Evolutionary conservation across 1,140 invertebrate species (phyloP), one percentile per base, ranked within the genome.

Genomic region (Drosophila carrolli): DNA sequence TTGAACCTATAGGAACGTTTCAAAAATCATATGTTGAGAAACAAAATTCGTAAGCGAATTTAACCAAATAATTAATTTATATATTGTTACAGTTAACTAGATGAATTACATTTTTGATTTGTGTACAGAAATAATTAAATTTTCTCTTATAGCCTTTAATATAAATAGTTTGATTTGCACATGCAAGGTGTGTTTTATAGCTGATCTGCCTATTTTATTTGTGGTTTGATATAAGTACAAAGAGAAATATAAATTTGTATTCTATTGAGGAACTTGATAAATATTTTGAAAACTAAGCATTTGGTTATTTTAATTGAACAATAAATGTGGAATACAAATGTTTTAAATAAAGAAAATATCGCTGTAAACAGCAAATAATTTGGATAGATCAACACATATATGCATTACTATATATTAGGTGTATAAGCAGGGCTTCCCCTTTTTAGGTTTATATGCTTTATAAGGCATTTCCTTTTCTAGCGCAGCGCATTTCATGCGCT

Each of bases 1-100:
- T 59, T 71, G 72, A 72, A 72, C 57, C 54, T 57, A 66, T 83
- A 83, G 80, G 80, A 83, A 83, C 80, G 80, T 75, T 76, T 65
- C 14, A 55, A 54, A 41, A 54, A 75, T 72, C 29, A 51, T 41
- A 63, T 58, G 46, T 23, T 56, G 44, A 13, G 54, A 57, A 59
- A 48, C 46, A 23, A 23, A 19, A 46, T 32, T 60, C 6, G 47
- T 19, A 14, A 57, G 32, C 16, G 60, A 62, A 59, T 13, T 55
- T 16, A 47, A 41, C 23, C 41, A 55, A 41, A 40, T 58, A 56
- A 59, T 71, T 54, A 53, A 50, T 60, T 44, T 38, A 61, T 63
- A 46, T 48, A 71, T 57, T 71, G 40, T 67, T 70, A 68, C 41
- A 66, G 37, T 57, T 71, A 57, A 57, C 48, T 44, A 32, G 29